Percentiles rank a stretch among this genome's conserved stretches.
Conservation (phyloP, 2,888 invertebrate genomes). For the Euphydryas editha region DNA sequence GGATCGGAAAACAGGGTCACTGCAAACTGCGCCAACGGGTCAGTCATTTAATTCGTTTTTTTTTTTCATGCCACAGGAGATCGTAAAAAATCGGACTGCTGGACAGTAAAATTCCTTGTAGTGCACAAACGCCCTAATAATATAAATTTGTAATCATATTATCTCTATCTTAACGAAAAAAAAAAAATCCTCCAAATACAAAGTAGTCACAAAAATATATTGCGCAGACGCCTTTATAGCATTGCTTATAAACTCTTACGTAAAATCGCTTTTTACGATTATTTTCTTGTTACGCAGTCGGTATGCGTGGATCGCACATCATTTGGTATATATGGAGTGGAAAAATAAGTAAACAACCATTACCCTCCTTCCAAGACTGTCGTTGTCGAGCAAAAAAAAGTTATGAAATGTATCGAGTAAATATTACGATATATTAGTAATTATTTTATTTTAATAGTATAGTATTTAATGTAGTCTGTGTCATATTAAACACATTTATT, state of each 20-base stretch:
- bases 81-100: no score
- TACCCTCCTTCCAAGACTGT: constrained; percentile 16
- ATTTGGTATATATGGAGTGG: constrained; percentile 7
- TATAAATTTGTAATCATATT: no score
- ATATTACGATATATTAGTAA: neutral
- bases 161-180: neutral
- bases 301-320: constrained; percentile 12
- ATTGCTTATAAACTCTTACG: constrained; percentile 6
- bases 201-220: neutral
- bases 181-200: neutral
- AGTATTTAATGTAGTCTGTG: no score
- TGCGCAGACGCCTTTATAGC: neutral
- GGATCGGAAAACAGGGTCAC: no score
- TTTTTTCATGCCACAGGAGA: no score
- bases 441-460: neutral
- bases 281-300: constrained; percentile 15
- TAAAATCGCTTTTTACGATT: constrained; percentile 12
- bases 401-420: neutral
- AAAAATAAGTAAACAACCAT: constrained; percentile 16
- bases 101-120: no score
- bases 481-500: no score
- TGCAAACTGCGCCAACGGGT: no score
- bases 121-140: no score
- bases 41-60: no score
- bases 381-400: neutral